These are phyloP conservation scores for Meleagris gallopavo DNA, from an alignment of 2,113 vertebrate genomes.

Conservation along the genomic window DNA sequence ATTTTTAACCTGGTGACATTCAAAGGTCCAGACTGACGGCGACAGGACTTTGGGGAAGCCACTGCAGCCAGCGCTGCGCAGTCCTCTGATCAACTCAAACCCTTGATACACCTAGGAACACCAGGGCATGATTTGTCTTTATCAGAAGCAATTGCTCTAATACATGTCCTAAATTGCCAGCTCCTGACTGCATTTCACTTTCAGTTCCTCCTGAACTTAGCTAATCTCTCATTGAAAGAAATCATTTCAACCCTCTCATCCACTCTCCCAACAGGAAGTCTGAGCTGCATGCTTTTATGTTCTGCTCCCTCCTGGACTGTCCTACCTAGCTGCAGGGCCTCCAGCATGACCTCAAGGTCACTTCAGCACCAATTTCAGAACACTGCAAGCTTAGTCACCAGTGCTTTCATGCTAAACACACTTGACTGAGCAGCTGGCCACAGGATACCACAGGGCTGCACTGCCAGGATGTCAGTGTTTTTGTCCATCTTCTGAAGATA, in stretches of 20 bases:
- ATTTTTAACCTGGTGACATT: conserved; percentile 56
- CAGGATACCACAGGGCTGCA: not conserved
- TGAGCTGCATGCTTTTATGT: not conserved
- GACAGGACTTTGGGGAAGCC: conserved; percentile 25
- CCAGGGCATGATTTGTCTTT: not conserved
- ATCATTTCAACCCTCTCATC: not conserved
- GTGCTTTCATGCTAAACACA: conserved; percentile 6
- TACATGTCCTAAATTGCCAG: not conserved
- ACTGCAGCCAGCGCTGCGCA: not conserved
- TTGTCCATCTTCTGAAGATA: not conserved
- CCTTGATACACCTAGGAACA: not conserved
- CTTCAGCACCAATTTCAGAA: not conserved
- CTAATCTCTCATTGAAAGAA: not conserved
- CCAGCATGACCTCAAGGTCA: not conserved
- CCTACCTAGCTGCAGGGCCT: not conserved
- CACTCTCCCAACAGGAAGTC: not conserved
- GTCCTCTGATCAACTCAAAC: not conserved
- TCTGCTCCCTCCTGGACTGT: not conserved
- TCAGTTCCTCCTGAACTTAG: not conserved
- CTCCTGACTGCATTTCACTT: not conserved
- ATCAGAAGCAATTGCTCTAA: not conserved
- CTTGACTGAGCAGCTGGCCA: not conserved
- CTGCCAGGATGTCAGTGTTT: not conserved
- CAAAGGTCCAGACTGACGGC: conserved; percentile 50
- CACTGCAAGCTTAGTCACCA: not conserved